Evolutionary conservation across 2,888 invertebrate species (phyloP), one percentile per base, ranked within the genome.

Genomic region (Callyntrura guangdongensis): DNA sequence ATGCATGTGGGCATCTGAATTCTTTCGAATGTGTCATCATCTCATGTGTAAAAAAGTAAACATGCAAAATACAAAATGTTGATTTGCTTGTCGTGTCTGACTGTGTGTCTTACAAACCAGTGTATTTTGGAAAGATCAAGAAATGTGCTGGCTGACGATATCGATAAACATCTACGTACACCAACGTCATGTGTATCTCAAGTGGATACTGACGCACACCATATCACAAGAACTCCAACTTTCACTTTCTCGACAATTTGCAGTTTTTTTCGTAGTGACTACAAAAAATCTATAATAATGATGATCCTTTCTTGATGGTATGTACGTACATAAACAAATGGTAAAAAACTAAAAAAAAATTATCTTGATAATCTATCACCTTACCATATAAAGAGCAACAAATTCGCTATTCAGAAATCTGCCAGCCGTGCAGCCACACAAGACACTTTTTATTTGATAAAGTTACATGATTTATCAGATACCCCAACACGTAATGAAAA

Each of bases 211-310:
- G 0, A 64, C 22, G 59, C n/a, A 72, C 45, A 45, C 17, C 0
- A 14, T n/a, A 1, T 14, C 59, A 36, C 27, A 81, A n/a, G 3
- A 45, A 47, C 47, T 72, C 61, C 25, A 86, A 86, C 90, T 90
- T 90, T 90, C 90, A 90, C 90, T 90, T 90, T 90, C 90, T 90
- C 90, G 64, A 82, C 86, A 86, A 86, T 86, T 69, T 90, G 79
- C 72, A 36, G 61, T 59, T 86, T 90, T 90, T 90, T 90, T 82
- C 69, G 79, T 77, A 79, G 84, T 64, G 85, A 53, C 89, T 72
- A 27, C 59, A 36, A 89, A 81, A 82, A 88, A 72, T 25, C 53
- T 82, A 64, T 81, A 49, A 89, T 84, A 74, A 84, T 89, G 74
- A 49, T 56, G 79, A 67, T 85, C 45, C 20, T 74, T 89, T 20